Base-by-base conservation (phyloP, 2,888 invertebrate species). In the Cenopis cana region DNA sequence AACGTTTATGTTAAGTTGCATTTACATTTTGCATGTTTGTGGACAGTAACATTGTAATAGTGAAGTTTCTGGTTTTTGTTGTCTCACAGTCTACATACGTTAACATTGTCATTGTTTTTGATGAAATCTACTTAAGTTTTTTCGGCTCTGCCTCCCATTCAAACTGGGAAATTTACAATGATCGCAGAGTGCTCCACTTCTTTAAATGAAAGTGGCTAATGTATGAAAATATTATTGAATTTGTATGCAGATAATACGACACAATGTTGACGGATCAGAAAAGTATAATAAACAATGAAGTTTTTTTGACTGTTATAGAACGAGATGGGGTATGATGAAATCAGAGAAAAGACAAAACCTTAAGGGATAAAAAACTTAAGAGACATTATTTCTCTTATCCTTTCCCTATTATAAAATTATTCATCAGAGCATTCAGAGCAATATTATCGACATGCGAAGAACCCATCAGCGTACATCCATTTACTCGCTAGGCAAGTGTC, bases 401-500 rank as follows among this genome's bases (percentile, higher is more conserved):
- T 24, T 24, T 3, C 24, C 4, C 24, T 4, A 1, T 24, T 24
- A 24, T 54, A 54, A 52, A 52, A 52, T 52, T 11, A 9, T 55
- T 55, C n/a, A 55, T 29, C 33, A 8, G n/a, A n/a, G n/a, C n/a
- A n/a, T n/a, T n/a, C n/a, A n/a, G n/a, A n/a, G 9, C 33, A 33
- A 33, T 33, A 33, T 33, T 33, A 33, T 33, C 6, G 55, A 55
- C 9, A 55, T 29, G 36, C 6, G 38, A 55, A 11, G 18, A 50
- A 55, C 55, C 20, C 85, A 87, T 89, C 84, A 82, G 82, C 85
- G 87, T 88, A 84, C 83, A 84, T 82, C 79, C 82, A 38, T 85
- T 84, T 82, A 76, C 85, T 81, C 78, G 83, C 82, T 72, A 74
- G 72, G 81, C 89, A 88, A 90, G 89, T 91, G 91, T 92, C 89